Conservation (phyloP, 2,888 invertebrate species). For the Diplolepis rosae region DNA sequence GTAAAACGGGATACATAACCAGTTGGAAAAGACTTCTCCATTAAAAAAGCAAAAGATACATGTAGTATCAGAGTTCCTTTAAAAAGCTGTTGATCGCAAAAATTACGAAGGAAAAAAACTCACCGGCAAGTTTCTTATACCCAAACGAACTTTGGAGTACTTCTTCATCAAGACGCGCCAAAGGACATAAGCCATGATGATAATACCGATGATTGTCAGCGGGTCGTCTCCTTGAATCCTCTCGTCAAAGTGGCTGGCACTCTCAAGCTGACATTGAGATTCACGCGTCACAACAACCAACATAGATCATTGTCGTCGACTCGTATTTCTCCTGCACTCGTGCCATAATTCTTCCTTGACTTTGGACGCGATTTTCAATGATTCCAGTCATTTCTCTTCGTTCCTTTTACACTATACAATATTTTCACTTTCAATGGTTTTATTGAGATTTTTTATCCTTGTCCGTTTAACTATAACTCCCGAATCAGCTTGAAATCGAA, state of each 20-base stretch:
- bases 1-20: neutral
- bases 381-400: conserved; percentile 14
- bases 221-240: conserved; percentile 50
- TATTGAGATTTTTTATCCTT: neutral
- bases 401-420: neutral
- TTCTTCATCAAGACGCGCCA: conserved; percentile 79
- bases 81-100: neutral
- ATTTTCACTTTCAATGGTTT: neutral
- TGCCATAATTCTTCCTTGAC: conserved; percentile 37
- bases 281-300: conserved; percentile 45
- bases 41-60: neutral
- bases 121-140: conserved; percentile 73
- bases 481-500: neutral
- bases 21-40: neutral
- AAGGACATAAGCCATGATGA: conserved; percentile 77
- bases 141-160: conserved; percentile 77
- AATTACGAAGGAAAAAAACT: conserved; percentile 50
- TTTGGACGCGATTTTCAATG: conserved; percentile 37
- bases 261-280: conserved; percentile 37
- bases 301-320: conserved; percentile 40
- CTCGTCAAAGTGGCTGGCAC: conserved; percentile 34
- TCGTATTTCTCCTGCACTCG: conserved; percentile 42
- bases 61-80: neutral
- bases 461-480: neutral
- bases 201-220: conserved; percentile 39